Evolutionary conservation across 2,888 invertebrate species (phyloP).

Genomic region (Cantharis rustica): DNA sequence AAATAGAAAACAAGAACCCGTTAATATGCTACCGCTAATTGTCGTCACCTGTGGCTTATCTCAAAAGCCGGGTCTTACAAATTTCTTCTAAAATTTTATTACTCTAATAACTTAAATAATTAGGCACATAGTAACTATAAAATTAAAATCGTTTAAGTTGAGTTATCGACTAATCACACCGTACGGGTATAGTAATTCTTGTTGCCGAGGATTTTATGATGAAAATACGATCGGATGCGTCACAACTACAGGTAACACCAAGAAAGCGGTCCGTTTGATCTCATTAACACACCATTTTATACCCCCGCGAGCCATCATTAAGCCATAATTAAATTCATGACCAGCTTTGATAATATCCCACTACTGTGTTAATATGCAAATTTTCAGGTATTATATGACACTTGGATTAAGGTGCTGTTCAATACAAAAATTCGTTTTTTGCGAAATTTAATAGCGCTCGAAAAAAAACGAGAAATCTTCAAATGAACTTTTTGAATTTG

Average conservation of each 20-base stretch:
- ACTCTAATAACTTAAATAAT: neutral
- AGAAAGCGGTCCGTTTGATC: constrained; percentile 35
- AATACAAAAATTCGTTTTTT: neutral
- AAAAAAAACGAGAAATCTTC: neutral
- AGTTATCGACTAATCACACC: neutral
- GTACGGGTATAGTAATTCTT: neutral
- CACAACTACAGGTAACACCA: constrained; percentile 23
- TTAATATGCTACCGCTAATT: neutral
- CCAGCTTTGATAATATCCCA: constrained; percentile 10
- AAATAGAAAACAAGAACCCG: neutral
- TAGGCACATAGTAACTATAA: neutral
- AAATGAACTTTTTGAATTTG: neutral
- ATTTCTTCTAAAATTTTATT: neutral
- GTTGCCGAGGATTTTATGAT: neutral
- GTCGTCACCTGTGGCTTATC: neutral
- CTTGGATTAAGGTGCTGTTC: neutral
- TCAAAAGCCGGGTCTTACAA: neutral
- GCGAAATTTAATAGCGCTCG: neutral
- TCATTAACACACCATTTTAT: constrained; percentile 32
- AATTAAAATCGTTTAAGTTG: neutral
- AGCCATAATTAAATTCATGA: constrained; percentile 10
- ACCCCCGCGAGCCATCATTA: constrained; percentile 7
- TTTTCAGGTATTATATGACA: neutral
- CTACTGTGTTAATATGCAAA: constrained; percentile 3
- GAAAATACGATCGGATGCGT: neutral